Evolutionary conservation across 1,140 invertebrate genomes (phyloP).

Genomic region (Drosophila pseudoananassae): DNA sequence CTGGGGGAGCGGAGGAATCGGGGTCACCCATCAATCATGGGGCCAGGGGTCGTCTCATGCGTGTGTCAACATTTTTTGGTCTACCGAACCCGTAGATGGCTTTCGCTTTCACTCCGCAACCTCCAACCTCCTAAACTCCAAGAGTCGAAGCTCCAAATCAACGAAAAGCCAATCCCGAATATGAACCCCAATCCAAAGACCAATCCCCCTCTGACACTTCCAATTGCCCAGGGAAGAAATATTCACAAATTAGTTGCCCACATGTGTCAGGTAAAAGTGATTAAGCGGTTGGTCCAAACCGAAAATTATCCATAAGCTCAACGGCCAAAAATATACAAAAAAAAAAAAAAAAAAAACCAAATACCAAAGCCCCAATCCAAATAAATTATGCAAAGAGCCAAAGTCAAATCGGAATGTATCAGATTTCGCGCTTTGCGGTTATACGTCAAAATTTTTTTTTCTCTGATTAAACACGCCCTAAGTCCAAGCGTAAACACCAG

Average conservation of each 20-base stretch:
- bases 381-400: conserved; percentile 66
- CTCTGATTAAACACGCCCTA: conserved; percentile 48
- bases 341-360: conserved; percentile 1
- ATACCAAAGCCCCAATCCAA: conserved; percentile 34
- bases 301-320: conserved; percentile 73
- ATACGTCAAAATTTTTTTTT: conserved; percentile 25
- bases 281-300: conserved; percentile 54
- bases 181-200: conserved; percentile 7
- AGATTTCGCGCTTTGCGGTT: conserved; percentile 72
- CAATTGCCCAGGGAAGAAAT: conserved; percentile 65
- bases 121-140: conserved; percentile 9
- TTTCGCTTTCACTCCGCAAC: conserved; percentile 64
- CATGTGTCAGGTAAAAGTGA: conserved; percentile 64
- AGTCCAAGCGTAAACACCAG: conserved; percentile 65
- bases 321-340: neutral
- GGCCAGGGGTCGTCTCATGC: conserved; percentile 52
- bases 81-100: conserved; percentile 43
- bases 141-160: neutral
- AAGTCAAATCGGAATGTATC: conserved; percentile 61
- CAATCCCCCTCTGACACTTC: conserved; percentile 57
- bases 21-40: conserved; percentile 73
- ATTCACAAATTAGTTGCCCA: conserved; percentile 76
- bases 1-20: conserved; percentile 3
- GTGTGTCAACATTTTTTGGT: conserved; percentile 60
- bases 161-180: neutral